Evolutionary conservation across 2,113 vertebrate genomes (phyloP), one percentile per base, ranked within the genome.

Genomic region (Tragulus kanchil): DNA sequence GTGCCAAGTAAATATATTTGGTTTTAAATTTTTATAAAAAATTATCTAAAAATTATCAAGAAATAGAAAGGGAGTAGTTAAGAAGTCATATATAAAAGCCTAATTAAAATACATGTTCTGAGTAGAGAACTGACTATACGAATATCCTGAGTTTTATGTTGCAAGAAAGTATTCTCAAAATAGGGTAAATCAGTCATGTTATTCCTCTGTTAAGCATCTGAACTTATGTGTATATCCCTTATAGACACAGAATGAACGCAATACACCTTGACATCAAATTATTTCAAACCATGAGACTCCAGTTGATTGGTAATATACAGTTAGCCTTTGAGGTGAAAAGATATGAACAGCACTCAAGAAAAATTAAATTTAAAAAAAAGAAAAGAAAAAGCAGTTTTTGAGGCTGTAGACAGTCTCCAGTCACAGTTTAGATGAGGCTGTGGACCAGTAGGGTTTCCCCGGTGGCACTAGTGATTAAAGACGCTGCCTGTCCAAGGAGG

Each of bases 1-100:
- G 4, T 12, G 11, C 0, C 0, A 73, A n/a, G 17, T 3, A 58
- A 75, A 78, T 61, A 42, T 5, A 4, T 21, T 64, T n/a, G 1
- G 50, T 50, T 59, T 71, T 52, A 3, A 79, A 64, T 28, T 11
- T 36, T 87, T 31, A 11, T 67, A 52, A 85, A 64, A 52, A 36
- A 13, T 8, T 1, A 6, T 87, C 11, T 87, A 75, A 73, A 58
- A 75, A 52, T 58, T 56, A 77, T 1, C 19, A 59, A 36, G 45
- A 84, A 12, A 4, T 12, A 79, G 48, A 61, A 65, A 52, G 0
- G 0, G 25, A 59, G 4, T 65, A 88, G n/a, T 79, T 13, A 59
- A 52, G 67, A 25, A n/a, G 50, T 56, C 65, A 82, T 3, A 5
- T 28, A 90, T 73, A 64, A 90, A 90, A 79, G 69, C 69, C 19